Evolutionary conservation across 1,140 invertebrate species (phyloP).

Genomic region (Drosophila elegans): DNA sequence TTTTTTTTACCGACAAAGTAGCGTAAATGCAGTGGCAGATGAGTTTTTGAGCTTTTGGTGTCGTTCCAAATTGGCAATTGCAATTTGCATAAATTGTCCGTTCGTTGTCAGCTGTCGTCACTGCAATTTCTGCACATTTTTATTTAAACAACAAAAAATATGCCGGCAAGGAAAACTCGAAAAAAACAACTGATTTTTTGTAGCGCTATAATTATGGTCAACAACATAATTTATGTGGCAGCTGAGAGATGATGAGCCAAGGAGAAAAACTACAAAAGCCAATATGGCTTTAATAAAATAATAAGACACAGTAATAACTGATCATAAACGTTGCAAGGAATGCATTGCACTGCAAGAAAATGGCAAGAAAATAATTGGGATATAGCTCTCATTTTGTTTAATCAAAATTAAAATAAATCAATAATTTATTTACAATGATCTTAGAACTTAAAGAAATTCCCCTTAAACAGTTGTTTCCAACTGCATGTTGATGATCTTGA

Average conservation of each 20-base stretch:
- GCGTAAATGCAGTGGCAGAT: conserved; percentile 51
- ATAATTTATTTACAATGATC: too few species aligned
- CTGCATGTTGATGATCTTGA: background rate
- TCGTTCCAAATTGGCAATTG: conserved; percentile 29
- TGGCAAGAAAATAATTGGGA: too few species aligned
- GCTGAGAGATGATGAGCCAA: conserved; percentile 6
- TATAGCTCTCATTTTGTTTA: too few species aligned
- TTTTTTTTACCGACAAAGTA: conserved; percentile 32
- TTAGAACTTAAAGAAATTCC: background rate
- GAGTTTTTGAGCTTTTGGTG: conserved; percentile 17
- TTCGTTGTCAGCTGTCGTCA: conserved; percentile 40
- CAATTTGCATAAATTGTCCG: conserved; percentile 50
- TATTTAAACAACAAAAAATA: conserved; percentile 9
- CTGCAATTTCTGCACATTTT: conserved; percentile 33
- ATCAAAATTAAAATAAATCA: too few species aligned
- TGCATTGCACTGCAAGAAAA: conserved; percentile 2
- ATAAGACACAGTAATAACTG: conserved; percentile 29
- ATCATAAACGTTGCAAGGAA: conserved; percentile 22
- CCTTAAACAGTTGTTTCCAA: too few species aligned
- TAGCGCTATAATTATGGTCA: conserved; percentile 18
- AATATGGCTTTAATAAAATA: conserved; percentile 34
- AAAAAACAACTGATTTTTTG: conserved; percentile 18
- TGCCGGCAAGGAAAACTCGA: background rate
- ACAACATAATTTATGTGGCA: conserved; percentile 29
- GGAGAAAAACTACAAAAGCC: conserved; percentile 1